Conservation (phyloP, 2,888 invertebrate genomes). For the Campoletis raptor region DNA sequence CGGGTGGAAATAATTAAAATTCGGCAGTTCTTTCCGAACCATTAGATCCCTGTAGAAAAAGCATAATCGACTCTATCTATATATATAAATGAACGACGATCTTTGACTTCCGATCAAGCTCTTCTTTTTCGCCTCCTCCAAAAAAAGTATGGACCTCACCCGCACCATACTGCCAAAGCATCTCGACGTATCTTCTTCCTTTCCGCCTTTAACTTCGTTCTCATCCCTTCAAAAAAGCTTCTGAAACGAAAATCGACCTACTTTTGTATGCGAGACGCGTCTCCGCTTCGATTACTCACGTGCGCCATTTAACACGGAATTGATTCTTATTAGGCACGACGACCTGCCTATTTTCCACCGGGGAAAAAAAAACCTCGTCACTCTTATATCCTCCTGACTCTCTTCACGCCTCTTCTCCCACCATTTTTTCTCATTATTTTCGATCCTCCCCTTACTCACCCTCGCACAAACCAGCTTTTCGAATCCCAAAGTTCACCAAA, state of each 20-base stretch:
- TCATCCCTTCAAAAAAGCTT: constrained; percentile 25
- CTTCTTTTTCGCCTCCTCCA: constrained; percentile 11
- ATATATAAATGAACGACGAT: constrained; percentile 44
- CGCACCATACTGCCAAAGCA: not conserved
- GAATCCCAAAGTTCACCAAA: constrained; percentile 3
- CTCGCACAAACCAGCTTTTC: constrained; percentile 7
- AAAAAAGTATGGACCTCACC: constrained; percentile 45
- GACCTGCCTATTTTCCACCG: constrained; percentile 53
- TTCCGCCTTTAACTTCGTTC: constrained; percentile 37
- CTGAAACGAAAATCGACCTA: constrained; percentile 61
- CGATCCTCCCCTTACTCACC: constrained; percentile 8
- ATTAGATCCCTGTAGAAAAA: constrained; percentile 63
- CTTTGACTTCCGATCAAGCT: constrained; percentile 60
- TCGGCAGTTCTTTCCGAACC: constrained; percentile 69
- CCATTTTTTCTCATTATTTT: constrained; percentile 53
- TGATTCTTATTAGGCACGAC: constrained; percentile 70
- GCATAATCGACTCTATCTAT: constrained; percentile 31
- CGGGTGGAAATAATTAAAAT: constrained; percentile 71
- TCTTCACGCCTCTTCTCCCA: constrained; percentile 3
- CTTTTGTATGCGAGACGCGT: constrained; percentile 68
- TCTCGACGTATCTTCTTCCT: constrained; percentile 7
- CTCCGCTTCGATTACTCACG: constrained; percentile 70
- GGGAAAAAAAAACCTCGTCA: constrained; percentile 48
- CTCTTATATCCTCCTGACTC: constrained; percentile 22
- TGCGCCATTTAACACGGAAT: constrained; percentile 72